phyloP scores from a whole-genome alignment of 2,888 invertebrate genomes.

The Ptychoptera contaminata region DNA sequence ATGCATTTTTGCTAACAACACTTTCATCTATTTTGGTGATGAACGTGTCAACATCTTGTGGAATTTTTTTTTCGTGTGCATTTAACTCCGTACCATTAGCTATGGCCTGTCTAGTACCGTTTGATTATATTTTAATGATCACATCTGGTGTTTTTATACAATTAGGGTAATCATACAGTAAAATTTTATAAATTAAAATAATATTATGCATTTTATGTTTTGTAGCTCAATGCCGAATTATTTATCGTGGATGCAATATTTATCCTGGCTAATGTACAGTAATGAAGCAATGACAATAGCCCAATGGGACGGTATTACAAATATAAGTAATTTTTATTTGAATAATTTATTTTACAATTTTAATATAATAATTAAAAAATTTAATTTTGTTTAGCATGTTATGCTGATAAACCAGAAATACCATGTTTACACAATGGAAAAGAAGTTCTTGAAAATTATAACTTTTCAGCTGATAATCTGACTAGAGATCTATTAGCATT shows the following conservation, averaged over 20 bases:
- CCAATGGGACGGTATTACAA: conserved; percentile 60
- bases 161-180: conserved; percentile 51
- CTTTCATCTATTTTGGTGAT: conserved; percentile 59
- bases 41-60: conserved; percentile 39
- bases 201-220: conserved; percentile 9
- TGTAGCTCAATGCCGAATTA: conserved; percentile 51
- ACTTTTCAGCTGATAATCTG: conserved; percentile 48
- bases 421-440: conserved; percentile 59
- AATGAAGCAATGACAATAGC: conserved; percentile 69
- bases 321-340: conserved; percentile 21
- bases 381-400: conserved; percentile 41
- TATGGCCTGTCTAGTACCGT: conserved; percentile 71
- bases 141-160: conserved; percentile 74
- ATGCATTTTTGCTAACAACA: conserved; percentile 54
- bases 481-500: conserved; percentile 50
- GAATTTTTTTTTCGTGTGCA: conserved; percentile 70
- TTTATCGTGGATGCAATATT: conserved; percentile 58
- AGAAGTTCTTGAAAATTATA: conserved; percentile 55
- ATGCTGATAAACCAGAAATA: conserved; percentile 36
- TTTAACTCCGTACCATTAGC: conserved; percentile 67
- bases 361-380: neutral
- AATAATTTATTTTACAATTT: neutral
- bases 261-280: conserved; percentile 78
- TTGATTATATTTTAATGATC: conserved; percentile 75
- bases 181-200: too few species aligned